phyloP scores from a whole-genome alignment of 2,888 invertebrate genomes.

The Drosophila diplacantha region DNA sequence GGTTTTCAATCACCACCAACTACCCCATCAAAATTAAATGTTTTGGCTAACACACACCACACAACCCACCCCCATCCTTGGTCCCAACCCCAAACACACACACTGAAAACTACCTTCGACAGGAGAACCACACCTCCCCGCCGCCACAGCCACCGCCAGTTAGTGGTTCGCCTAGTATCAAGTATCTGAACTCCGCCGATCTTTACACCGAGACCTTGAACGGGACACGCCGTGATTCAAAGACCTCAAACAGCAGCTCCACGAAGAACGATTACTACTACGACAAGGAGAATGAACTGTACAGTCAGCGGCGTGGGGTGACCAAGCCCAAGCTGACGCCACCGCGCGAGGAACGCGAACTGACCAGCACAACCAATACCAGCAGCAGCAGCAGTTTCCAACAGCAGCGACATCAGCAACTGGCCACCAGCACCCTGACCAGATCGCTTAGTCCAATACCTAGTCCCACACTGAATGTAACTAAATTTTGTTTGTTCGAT shows the following conservation, averaged over 20 bases:
- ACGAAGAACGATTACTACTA: constrained; percentile 76
- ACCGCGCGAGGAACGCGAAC: constrained; percentile 75
- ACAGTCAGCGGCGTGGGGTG: constrained; percentile 67
- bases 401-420: constrained; percentile 52
- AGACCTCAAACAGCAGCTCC: constrained; percentile 65
- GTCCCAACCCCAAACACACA: constrained; percentile 34
- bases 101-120: constrained; percentile 61
- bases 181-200: constrained; percentile 74
- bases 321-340: constrained; percentile 73
- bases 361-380: constrained; percentile 38
- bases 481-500: constrained; percentile 60
- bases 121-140: constrained; percentile 71
- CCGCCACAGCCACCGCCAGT: constrained; percentile 61
- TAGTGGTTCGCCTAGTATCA: constrained; percentile 70
- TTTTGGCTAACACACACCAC: constrained; percentile 52
- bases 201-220: constrained; percentile 68
- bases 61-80: constrained; percentile 29
- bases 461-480: constrained; percentile 78
- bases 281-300: constrained; percentile 77
- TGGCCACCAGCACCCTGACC: constrained; percentile 46
- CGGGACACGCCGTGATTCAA: constrained; percentile 73
- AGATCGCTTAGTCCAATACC: constrained; percentile 74
- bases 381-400: constrained; percentile 49
- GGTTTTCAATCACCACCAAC: constrained; percentile 45
- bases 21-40: constrained; percentile 54